These are phyloP conservation scores for Sesia apiformis DNA, from an alignment of 2,888 invertebrate genomes.

Conservation along the genomic window DNA sequence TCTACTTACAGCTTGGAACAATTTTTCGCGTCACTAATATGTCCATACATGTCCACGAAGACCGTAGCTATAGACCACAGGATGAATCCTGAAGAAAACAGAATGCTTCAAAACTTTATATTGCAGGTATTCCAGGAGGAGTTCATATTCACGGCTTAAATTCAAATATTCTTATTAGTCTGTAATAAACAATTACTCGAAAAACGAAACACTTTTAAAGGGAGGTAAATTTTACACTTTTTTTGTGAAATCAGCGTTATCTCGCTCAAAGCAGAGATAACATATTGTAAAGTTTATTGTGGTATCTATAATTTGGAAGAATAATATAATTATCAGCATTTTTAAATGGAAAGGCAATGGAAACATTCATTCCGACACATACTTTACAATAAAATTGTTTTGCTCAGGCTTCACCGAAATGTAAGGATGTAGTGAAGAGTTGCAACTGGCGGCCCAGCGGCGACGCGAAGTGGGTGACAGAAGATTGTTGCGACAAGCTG, in stretches of 20 bases:
- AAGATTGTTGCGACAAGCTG: conserved; percentile 47
- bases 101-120: conserved; percentile 42
- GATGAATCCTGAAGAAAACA: conserved; percentile 28
- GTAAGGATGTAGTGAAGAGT: conserved; percentile 50
- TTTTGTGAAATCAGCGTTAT: too few relatives aligned
- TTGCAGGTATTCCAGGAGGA: conserved; percentile 25
- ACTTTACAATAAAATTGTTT: neutral
- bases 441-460: conserved; percentile 55
- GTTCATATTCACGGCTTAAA: too few relatives aligned
- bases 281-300: too few relatives aligned
- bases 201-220: too few relatives aligned
- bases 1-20: conserved; percentile 29
- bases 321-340: too few relatives aligned
- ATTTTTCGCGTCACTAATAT: conserved; percentile 54
- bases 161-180: too few relatives aligned
- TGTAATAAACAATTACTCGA: too few relatives aligned
- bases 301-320: too few relatives aligned
- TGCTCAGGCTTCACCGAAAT: conserved; percentile 48
- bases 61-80: conserved; percentile 23
- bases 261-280: too few relatives aligned
- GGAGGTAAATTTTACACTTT: too few relatives aligned
- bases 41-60: conserved; percentile 42
- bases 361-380: neutral
- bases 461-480: conserved; percentile 34
- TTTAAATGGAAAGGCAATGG: too few relatives aligned